phyloP scores from a whole-genome alignment of 53 echinoderm and acorn worm species.

The Stichopus horrens region DNA sequence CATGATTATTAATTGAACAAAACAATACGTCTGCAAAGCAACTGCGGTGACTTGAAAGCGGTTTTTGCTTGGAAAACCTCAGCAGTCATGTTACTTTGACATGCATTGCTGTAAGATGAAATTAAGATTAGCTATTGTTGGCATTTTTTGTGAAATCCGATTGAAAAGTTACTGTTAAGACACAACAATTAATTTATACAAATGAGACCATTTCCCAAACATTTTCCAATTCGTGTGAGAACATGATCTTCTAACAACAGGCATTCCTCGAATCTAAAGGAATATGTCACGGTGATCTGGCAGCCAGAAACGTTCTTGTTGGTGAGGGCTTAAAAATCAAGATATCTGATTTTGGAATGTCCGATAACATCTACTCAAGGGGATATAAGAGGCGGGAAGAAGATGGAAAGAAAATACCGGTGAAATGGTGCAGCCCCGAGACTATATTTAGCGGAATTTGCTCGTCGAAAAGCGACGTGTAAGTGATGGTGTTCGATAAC shows the following conservation, averaged over 20 bases:
- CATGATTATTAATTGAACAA: too few relatives aligned
- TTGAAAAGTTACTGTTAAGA: too few relatives aligned
- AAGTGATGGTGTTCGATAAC: not conserved
- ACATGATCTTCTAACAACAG: not conserved
- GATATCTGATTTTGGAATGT: conserved; percentile 43
- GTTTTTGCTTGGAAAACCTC: too few relatives aligned
- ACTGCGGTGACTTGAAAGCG: too few relatives aligned
- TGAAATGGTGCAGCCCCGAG: conserved; percentile 43
- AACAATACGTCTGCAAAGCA: too few relatives aligned
- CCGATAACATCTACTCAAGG: conserved; percentile 46
- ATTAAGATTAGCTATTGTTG: too few relatives aligned
- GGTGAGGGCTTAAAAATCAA: conserved; percentile 22
- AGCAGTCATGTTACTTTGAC: too few relatives aligned
- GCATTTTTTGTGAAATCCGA: too few relatives aligned
- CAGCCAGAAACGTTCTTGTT: conserved; percentile 44
- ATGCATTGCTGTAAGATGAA: too few relatives aligned
- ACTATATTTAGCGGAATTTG: conserved; percentile 40
- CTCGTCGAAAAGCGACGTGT: conserved; percentile 44
- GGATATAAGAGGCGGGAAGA: conserved; percentile 46
- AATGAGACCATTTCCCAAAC: too few relatives aligned
- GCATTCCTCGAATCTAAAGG: not conserved
- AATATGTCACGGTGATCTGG: conserved; percentile 43
- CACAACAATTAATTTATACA: too few relatives aligned
- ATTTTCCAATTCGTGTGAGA: too few relatives aligned
- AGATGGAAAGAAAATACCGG: conserved; percentile 38